phyloP scores from a whole-genome alignment of 2,113 vertebrate genomes.

The Phaethornis superciliosus region DNA sequence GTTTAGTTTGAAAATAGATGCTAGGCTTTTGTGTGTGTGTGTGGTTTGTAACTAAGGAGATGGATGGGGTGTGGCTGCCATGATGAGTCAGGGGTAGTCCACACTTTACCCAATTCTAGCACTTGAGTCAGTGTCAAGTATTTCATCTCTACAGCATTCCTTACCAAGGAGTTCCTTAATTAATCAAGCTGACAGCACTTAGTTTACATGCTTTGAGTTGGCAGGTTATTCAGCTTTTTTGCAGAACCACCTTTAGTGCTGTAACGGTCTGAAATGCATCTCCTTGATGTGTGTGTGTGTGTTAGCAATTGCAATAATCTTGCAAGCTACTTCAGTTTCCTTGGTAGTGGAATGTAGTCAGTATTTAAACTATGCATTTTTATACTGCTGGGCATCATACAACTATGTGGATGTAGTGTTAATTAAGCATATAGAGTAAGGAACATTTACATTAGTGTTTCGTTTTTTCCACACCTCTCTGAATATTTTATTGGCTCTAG shows the following conservation, averaged over 20 bases:
- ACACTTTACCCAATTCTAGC: rapidly evolving
- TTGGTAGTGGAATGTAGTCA: background rate
- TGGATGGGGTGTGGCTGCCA: background rate
- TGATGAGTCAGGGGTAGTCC: background rate
- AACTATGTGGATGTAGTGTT: background rate
- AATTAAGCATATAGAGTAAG: background rate
- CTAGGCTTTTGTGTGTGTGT: background rate
- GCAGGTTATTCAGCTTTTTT: background rate
- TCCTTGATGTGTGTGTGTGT: rapidly evolving
- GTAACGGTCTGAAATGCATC: background rate
- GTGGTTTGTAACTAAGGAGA: background rate
- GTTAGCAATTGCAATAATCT: background rate
- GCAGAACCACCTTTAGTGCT: background rate
- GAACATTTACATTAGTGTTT: background rate
- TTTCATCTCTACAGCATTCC: background rate
- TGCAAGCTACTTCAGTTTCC: background rate
- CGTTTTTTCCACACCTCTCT: background rate
- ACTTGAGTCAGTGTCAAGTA: background rate
- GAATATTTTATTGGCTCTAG: slow-evolving; percentile 3
- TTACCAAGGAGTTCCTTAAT: background rate
- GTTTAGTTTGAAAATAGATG: background rate
- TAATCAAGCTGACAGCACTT: background rate
- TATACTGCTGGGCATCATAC: rapidly evolving
- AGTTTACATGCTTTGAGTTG: background rate
- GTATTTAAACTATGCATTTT: background rate